Percentiles rank a stretch among this genome's conserved stretches.
Conservation (phyloP, 2,888 invertebrate species). For the Sicus ferrugineus region DNA sequence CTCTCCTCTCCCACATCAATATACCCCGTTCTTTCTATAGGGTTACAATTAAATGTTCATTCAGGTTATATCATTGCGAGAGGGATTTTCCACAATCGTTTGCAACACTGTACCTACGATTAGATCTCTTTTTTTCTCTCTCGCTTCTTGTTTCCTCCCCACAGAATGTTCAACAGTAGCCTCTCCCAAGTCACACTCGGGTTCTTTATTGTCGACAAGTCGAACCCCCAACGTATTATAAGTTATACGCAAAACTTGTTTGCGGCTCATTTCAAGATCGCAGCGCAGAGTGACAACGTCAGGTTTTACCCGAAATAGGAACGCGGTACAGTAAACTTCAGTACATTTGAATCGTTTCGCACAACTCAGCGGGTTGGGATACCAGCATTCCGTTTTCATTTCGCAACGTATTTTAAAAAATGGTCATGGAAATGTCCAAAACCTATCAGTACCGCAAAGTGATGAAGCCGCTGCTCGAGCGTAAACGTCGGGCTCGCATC, state of each 20-base stretch:
- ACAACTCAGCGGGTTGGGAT: too few relatives aligned
- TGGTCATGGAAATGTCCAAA: slow-evolving; percentile 74
- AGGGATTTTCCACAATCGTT: neutral
- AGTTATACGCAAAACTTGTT: slow-evolving; percentile 61
- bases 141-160: neutral
- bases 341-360: neutral
- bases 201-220: slow-evolving; percentile 25
- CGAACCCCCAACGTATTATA: slow-evolving; percentile 50
- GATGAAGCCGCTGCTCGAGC: slow-evolving; percentile 91
- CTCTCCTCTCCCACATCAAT: neutral
- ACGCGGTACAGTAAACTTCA: slow-evolving; percentile 7
- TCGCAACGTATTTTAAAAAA: slow-evolving; percentile 50
- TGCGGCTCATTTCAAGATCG: slow-evolving; percentile 62
- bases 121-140: neutral
- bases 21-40: neutral
- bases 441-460: slow-evolving; percentile 94
- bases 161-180: slow-evolving; percentile 47
- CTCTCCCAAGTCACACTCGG: slow-evolving; percentile 52
- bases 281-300: slow-evolving; percentile 52
- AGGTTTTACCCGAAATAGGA: slow-evolving; percentile 40
- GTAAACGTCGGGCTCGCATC: slow-evolving; percentile 87
- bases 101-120: slow-evolving; percentile 6
- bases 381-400: slow-evolving; percentile 24
- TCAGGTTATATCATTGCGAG: too few relatives aligned
- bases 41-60: too few relatives aligned